Base-by-base conservation (phyloP, 2,797 vertebrate genomes). In the Channa striata region DNA sequence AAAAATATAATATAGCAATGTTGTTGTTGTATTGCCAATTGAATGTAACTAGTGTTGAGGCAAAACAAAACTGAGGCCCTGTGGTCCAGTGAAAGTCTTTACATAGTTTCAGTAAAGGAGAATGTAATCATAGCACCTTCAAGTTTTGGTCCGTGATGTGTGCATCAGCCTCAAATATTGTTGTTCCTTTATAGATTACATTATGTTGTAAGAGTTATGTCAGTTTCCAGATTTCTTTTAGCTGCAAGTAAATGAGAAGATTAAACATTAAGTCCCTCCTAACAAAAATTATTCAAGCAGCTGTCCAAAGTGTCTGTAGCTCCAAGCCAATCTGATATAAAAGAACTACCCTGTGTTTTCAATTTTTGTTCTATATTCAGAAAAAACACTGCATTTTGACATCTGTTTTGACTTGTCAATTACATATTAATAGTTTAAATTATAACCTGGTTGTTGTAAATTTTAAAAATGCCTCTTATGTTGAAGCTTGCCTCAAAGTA, bases 401-500 rank as follows among this genome's bases (percentile, higher is more conserved):
- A 51, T 23, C 10, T 49, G 13, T 6, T 52, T 56, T 49, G 19
- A 42, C 21, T n/a, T n/a, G 12, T 14, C 23, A 23, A 4, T 57
- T 30, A 21, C 39, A 23, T n/a, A 49, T 21, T 12, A 46, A 9
- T 66, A 3, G 36, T 48, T 21, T 1, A 40, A 50, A 63, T 17
- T 61, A 39, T 52, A 33, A 59, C 40, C 0, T 40, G 0, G 49
- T 21, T 59, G 42, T 76, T 54, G n/a, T n/a, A 42, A 14, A 74
- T 68, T 34, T 57, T 52, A 37, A 17, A 58, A 47, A 30, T 56
- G 20, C 44, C 8, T 9, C 34, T 17, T 25, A 36, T 64, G 39
- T 44, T 81, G 61, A 47, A 73, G 56, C 66, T 21, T 72, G 19
- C 39, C 59, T 75, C 12, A 11, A 70, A 23, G 82, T 85, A 72